A percentile compares a stretch with the other conserved stretches of the same genome.
Conservation (phyloP, 2,797 vertebrate genomes). For the Trichosurus vulpecula region DNA sequence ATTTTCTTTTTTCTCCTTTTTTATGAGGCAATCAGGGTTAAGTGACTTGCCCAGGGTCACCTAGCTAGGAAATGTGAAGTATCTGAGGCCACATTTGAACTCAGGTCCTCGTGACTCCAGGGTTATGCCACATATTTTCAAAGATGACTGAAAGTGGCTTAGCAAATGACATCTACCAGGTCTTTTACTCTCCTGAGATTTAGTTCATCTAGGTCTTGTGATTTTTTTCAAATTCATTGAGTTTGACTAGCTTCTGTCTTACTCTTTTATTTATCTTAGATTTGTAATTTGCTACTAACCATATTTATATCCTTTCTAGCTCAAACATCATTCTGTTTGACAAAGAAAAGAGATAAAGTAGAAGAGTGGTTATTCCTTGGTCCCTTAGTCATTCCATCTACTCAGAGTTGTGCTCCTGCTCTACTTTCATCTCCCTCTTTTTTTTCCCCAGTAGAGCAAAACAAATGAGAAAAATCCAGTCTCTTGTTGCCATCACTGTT, state of each 20-base stretch:
- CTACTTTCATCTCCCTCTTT: neutral
- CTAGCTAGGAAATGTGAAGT: too few species aligned
- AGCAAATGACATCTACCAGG: neutral
- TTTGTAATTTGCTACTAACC: neutral
- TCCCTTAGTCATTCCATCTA: neutral
- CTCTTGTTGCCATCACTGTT: neutral
- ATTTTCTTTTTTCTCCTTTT: too few species aligned
- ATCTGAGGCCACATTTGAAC: too few species aligned
- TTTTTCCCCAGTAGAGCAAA: neutral
- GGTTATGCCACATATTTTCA: too few species aligned
- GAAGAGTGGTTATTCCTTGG: neutral
- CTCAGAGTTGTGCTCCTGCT: neutral
- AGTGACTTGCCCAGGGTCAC: too few species aligned
- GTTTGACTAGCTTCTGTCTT: neutral
- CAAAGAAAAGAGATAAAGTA: neutral
- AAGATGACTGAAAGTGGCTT: neutral
- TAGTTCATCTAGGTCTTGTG: neutral
- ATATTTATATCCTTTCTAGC: neutral
- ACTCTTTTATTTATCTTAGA: neutral
- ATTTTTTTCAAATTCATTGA: neutral
- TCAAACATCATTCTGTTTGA: neutral
- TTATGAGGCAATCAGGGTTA: too few species aligned
- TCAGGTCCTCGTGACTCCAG: too few species aligned
- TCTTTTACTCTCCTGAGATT: neutral
- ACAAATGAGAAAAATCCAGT: neutral